Conservation (phyloP, 2,113 vertebrate species). For the Scophthalmus maximus region DNA sequence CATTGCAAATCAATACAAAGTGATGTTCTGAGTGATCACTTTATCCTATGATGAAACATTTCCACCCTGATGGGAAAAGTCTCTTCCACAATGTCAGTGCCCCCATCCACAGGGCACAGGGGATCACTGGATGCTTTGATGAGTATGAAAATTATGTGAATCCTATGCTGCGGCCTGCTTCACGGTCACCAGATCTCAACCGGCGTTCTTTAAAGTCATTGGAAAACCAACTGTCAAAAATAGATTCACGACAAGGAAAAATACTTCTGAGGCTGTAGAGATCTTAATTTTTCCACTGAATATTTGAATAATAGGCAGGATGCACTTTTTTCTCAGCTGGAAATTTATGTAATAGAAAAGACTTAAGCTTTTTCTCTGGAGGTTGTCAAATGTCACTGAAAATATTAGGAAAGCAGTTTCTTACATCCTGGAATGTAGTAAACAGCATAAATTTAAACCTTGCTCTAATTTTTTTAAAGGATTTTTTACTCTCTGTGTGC, state of each 20-base stretch:
- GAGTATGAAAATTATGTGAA: neutral
- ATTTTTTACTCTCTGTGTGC: neutral
- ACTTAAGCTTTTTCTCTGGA: neutral
- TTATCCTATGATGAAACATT: neutral
- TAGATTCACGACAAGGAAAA: slow-evolving; percentile 11
- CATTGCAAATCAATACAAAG: neutral
- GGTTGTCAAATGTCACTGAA: slow-evolving; percentile 25
- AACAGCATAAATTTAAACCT: slow-evolving; percentile 31
- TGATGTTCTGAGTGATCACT: neutral
- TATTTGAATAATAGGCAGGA: slow-evolving; percentile 13
- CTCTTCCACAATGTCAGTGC: neutral
- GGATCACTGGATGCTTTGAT: neutral
- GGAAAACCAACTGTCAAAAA: neutral
- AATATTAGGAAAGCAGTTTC: slow-evolving; percentile 20
- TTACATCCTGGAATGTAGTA: slow-evolving; percentile 41
- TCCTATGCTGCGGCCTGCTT: neutral
- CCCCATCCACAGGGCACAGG: neutral
- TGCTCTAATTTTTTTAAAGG: neutral
- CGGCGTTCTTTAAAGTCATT: neutral
- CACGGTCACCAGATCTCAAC: neutral
- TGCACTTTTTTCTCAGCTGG: slow-evolving; percentile 9
- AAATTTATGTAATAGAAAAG: slow-evolving; percentile 8
- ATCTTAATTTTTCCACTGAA: neutral
- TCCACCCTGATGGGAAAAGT: neutral
- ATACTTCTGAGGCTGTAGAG: neutral